phyloP scores from a whole-genome alignment of 2,797 vertebrate genomes.

The Phataginus tetradactyla region DNA sequence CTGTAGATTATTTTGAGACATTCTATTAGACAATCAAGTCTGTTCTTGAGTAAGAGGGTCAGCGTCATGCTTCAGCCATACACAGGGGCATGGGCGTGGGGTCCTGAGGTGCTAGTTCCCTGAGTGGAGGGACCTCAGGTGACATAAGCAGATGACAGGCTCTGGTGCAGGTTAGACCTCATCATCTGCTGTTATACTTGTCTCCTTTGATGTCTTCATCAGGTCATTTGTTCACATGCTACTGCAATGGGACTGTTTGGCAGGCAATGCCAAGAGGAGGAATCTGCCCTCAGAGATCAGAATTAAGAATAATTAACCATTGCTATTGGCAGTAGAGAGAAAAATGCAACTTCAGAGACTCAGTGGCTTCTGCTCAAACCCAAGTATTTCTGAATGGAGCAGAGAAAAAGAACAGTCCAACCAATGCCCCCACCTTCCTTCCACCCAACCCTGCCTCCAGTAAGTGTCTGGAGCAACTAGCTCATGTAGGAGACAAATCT shows the following conservation, averaged over 20 bases:
- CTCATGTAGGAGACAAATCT: neutral
- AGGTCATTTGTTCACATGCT: neutral
- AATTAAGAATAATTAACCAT: neutral
- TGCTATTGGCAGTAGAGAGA: neutral
- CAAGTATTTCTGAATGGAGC: neutral
- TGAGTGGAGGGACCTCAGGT: no score
- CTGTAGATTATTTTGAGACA: no score
- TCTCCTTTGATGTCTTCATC: neutral
- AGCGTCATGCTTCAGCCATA: rapidly evolving
- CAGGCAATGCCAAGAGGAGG: neutral
- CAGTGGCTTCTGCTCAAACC: neutral
- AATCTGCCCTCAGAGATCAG: neutral
- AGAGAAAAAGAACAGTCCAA: neutral
- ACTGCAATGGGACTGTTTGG: neutral
- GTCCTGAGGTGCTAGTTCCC: rapidly evolving
- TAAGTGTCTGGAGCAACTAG: neutral
- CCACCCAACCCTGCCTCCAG: no score
- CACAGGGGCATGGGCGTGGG: neutral
- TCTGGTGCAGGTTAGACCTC: neutral
- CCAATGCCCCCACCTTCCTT: neutral
- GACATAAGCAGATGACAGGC: no score
- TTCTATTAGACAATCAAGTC: neutral
- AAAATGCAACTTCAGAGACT: neutral
- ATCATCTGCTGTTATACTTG: neutral
- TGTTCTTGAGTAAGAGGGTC: neutral